These are phyloP conservation scores for Laspeyria flexula DNA, from an alignment of 2,888 invertebrate genomes.

Conservation along the genomic window DNA sequence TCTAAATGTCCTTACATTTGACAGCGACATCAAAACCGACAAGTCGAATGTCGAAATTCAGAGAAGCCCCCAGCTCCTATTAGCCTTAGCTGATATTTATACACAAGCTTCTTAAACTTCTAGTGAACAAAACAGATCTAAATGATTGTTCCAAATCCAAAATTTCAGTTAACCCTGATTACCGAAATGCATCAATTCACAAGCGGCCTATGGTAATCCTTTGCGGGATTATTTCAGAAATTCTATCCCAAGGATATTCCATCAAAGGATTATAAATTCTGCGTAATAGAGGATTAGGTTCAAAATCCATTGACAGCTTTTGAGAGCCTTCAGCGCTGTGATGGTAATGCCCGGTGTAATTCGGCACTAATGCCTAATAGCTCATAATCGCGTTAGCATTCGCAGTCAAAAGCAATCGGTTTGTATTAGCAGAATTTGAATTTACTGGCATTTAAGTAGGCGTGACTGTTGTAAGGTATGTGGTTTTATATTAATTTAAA, in stretches of 20 bases:
- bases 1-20: no score
- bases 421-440: conserved; percentile 1
- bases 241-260: neutral
- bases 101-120: no score
- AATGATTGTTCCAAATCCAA: no score
- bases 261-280: neutral
- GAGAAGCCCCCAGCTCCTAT: no score
- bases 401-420: conserved; percentile 5
- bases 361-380: conserved; percentile 10
- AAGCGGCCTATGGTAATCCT: neutral
- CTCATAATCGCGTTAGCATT: conserved; percentile 10
- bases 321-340: neutral
- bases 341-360: conserved; percentile 5
- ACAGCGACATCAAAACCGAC: no score
- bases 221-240: neutral
- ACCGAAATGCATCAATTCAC: neutral
- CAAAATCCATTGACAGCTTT: neutral
- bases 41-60: no score
- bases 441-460: neutral
- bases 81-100: no score
- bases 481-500: no score
- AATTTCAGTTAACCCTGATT: no score
- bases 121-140: no score
- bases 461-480: neutral
- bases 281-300: neutral